Conservation (phyloP, 35 echinoderm and acorn worm genomes). For the Stichopus chloronotus region DNA sequence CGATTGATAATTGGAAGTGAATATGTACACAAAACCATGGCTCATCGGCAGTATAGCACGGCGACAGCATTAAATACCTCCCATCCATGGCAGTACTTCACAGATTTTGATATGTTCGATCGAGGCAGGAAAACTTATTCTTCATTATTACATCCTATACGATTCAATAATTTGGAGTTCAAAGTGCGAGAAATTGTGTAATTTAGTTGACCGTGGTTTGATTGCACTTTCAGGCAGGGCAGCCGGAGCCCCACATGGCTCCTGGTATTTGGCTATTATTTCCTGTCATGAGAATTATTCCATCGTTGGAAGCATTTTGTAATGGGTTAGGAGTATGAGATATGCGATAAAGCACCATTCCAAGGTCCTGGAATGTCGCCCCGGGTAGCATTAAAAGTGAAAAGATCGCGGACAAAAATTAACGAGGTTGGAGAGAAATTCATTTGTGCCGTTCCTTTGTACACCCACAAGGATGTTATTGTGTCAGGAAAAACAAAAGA, state of each 20-base stretch:
- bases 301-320: background rate
- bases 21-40: too few relatives aligned
- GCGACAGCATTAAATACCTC: background rate
- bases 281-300: constrained; percentile 13
- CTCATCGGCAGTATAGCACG: background rate
- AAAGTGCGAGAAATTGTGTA: constrained; percentile 34
- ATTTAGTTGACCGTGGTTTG: constrained; percentile 27
- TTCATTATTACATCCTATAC: constrained; percentile 50
- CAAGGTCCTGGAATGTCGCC: constrained; percentile 29
- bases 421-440: background rate
- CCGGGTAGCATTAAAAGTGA: background rate
- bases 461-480: background rate
- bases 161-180: constrained; percentile 40
- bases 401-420: background rate
- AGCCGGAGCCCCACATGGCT: constrained; percentile 5
- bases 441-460: background rate
- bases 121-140: constrained; percentile 46
- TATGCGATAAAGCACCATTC: background rate
- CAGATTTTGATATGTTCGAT: background rate
- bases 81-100: background rate
- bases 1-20: too few relatives aligned
- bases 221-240: constrained; percentile 43
- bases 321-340: background rate
- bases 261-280: constrained; percentile 7
- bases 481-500: too few relatives aligned